Conservation (phyloP, 1,140 invertebrate genomes). For the Tetramorium parvispinum region DNA sequence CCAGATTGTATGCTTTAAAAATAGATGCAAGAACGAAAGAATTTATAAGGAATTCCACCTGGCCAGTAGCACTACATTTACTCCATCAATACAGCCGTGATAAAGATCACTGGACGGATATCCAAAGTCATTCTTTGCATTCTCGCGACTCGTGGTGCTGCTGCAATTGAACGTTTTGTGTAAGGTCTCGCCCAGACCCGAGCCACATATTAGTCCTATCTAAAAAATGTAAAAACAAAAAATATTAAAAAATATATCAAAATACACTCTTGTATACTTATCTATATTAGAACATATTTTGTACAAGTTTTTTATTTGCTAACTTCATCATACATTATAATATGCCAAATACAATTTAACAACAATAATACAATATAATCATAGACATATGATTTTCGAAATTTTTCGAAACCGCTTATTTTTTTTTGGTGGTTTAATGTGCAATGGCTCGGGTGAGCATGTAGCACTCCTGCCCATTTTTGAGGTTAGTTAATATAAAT, state of each 20-base stretch:
- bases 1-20: not conserved
- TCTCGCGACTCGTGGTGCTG: slow-evolving; percentile 82
- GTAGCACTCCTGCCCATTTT: not conserved
- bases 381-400: not conserved
- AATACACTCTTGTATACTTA: not conserved
- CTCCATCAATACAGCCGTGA: slow-evolving; percentile 91
- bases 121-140: slow-evolving; percentile 92
- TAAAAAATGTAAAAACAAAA: slow-evolving; percentile 78
- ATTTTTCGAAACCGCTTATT: not conserved
- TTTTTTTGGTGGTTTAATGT: too few relatives aligned
- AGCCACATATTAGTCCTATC: slow-evolving; percentile 98
- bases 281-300: not conserved
- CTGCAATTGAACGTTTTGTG: slow-evolving; percentile 91
- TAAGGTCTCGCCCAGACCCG: slow-evolving; percentile 94
- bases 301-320: not conserved
- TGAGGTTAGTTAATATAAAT: not conserved
- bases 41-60: slow-evolving; percentile 83
- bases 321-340: not conserved
- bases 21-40: not conserved
- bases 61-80: slow-evolving; percentile 93
- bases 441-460: too few relatives aligned
- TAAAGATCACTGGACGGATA: slow-evolving; percentile 92
- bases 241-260: not conserved
- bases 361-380: not conserved
- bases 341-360: not conserved